phyloP scores from a whole-genome alignment of 2,888 invertebrate genomes.

The Vesta saturnalis region DNA sequence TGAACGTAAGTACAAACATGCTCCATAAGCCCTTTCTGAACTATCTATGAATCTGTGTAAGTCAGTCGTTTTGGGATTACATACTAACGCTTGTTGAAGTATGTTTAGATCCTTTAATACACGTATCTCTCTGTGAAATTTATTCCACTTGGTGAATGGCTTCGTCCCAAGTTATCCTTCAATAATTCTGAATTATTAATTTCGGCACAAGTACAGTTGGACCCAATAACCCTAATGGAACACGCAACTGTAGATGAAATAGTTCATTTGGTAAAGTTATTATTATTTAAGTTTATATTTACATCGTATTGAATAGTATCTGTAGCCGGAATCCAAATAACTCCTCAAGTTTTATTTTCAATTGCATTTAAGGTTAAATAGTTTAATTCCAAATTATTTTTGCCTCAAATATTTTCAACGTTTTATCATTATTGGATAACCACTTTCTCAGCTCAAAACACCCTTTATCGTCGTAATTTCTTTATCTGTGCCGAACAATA shows the following conservation, averaged over 20 bases:
- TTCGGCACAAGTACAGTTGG: conserved; percentile 23
- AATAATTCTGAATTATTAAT: conserved; percentile 27
- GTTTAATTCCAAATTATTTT: background rate
- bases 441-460: no score
- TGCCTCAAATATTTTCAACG: background rate
- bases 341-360: background rate
- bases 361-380: background rate
- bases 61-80: background rate
- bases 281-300: background rate
- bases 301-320: background rate
- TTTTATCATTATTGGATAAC: background rate
- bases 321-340: background rate
- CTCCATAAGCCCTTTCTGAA: conserved; percentile 7
- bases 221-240: conserved; percentile 26
- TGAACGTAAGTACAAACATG: no score
- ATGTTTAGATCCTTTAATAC: background rate
- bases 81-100: background rate
- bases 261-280: no score
- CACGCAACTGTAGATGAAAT: conserved; percentile 24
- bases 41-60: background rate
- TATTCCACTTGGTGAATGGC: conserved; percentile 15
- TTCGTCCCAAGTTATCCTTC: conserved; percentile 24
- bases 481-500: background rate
- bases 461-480: background rate
- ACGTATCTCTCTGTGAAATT: conserved; percentile 15